phyloP scores from a whole-genome alignment of 2,797 vertebrate species.

The Squalus acanthias region DNA sequence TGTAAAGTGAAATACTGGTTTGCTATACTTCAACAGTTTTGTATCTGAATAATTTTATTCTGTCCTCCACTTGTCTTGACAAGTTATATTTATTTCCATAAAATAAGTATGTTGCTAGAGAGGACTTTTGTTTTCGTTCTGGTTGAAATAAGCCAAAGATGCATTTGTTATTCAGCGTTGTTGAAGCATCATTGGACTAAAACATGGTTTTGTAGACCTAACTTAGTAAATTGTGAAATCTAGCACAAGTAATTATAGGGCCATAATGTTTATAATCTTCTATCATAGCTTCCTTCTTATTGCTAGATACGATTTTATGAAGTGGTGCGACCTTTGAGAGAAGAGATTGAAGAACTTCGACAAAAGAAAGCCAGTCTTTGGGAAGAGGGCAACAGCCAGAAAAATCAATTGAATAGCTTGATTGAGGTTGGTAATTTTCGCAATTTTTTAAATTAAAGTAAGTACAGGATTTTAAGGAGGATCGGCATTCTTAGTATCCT shows the following conservation, averaged over 20 bases:
- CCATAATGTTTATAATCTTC: background rate
- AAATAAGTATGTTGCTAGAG: background rate
- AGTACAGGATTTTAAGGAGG: background rate
- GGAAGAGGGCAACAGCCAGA: slow-evolving; percentile 72
- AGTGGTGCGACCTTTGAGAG: slow-evolving; percentile 69
- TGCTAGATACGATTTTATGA: slow-evolving; percentile 76
- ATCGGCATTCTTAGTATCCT: background rate
- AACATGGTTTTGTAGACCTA: background rate
- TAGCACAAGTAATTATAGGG: background rate
- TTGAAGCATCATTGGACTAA: background rate
- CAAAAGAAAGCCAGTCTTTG: slow-evolving; percentile 63
- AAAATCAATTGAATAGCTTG: slow-evolving; percentile 69
- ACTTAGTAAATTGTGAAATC: background rate
- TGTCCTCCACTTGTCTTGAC: background rate
- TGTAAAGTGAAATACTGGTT: background rate
- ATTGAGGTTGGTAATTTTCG: slow-evolving; percentile 70
- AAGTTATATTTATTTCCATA: background rate
- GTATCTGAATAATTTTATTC: background rate
- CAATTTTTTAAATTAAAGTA: background rate
- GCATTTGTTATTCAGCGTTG: background rate
- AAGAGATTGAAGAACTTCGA: slow-evolving; percentile 70
- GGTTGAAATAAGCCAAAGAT: background rate
- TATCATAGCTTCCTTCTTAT: slow-evolving; percentile 30
- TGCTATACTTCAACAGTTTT: background rate
- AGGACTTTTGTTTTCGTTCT: background rate